phyloP scores from a whole-genome alignment of 1,140 invertebrate genomes.

The Aphelenchoides avenae region DNA sequence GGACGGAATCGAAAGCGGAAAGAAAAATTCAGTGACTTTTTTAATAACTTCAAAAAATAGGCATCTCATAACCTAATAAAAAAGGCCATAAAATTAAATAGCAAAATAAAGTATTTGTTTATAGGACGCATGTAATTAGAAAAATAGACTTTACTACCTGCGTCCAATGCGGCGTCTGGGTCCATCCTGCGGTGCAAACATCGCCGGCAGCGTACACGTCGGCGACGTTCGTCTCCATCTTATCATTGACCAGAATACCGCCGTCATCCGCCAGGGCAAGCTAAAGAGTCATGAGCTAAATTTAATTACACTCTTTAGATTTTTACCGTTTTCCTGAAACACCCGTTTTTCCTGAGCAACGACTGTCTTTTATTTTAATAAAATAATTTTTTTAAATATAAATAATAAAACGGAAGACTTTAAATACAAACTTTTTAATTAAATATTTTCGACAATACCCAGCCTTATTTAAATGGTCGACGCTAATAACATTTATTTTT shows the following conservation, averaged over 20 bases:
- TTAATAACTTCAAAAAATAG: slow-evolving; percentile 1
- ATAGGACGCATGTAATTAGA: not conserved
- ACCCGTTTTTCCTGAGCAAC: not conserved
- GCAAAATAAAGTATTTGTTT: slow-evolving; percentile 12
- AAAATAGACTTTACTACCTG: slow-evolving; percentile 58
- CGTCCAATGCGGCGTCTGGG: slow-evolving; percentile 74
- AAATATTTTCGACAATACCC: too few relatives aligned
- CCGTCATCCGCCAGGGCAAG: slow-evolving; percentile 61
- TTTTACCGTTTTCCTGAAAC: too few relatives aligned
- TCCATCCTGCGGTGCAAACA: slow-evolving; percentile 77
- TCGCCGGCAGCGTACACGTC: slow-evolving; percentile 92
- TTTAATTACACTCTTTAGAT: too few relatives aligned
- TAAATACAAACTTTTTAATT: slow-evolving; percentile 1
- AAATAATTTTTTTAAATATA: slow-evolving; percentile 61
- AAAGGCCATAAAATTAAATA: not conserved
- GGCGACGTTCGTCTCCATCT: slow-evolving; percentile 73
- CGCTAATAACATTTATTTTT: not conserved
- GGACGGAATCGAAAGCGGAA: not conserved
- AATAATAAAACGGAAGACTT: not conserved
- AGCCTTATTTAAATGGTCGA: too few relatives aligned
- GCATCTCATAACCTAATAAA: not conserved
- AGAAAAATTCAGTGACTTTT: not conserved
- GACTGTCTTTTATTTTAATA: slow-evolving; percentile 7
- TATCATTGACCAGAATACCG: slow-evolving; percentile 73
- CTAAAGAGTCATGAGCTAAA: too few relatives aligned